Evolutionary conservation across 2,888 invertebrate genomes (phyloP).

Genomic region (Scaptodrosophila latifasciaeformis): DNA sequence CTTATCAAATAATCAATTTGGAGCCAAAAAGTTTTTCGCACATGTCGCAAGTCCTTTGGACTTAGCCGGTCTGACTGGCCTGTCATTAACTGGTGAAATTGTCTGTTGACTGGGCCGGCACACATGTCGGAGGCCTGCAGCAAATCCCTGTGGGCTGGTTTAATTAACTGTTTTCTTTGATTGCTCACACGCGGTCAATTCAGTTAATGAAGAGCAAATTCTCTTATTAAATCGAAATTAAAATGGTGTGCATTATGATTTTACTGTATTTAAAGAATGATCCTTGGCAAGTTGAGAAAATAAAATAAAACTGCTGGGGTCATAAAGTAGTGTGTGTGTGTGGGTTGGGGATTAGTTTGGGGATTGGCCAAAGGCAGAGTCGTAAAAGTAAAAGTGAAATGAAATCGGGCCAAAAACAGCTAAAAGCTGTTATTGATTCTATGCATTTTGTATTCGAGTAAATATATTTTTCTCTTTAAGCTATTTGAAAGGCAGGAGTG

Average conservation of each 20-base stretch:
- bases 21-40: too few species aligned
- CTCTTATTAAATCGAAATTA: too few species aligned
- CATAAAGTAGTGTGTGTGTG: constrained; percentile 5
- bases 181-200: constrained; percentile 18
- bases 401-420: constrained; percentile 6
- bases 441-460: background rate
- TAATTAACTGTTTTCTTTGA: constrained; percentile 44
- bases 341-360: background rate
- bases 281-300: background rate
- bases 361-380: background rate
- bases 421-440: constrained; percentile 29
- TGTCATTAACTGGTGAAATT: too few species aligned
- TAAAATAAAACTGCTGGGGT: background rate
- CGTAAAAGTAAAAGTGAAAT: constrained; percentile 9
- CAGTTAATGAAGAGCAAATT: constrained; percentile 46
- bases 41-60: too few species aligned
- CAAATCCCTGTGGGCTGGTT: constrained; percentile 2
- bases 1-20: too few species aligned
- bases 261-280: background rate
- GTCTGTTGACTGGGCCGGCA: too few species aligned
- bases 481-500: too few species aligned
- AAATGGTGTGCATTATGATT: background rate
- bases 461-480: too few species aligned
- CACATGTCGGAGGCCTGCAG: too few species aligned
- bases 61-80: too few species aligned